These are phyloP conservation scores for Mongoloraphidia duomilia DNA, from an alignment of 2,888 invertebrate species.

Conservation along the genomic window DNA sequence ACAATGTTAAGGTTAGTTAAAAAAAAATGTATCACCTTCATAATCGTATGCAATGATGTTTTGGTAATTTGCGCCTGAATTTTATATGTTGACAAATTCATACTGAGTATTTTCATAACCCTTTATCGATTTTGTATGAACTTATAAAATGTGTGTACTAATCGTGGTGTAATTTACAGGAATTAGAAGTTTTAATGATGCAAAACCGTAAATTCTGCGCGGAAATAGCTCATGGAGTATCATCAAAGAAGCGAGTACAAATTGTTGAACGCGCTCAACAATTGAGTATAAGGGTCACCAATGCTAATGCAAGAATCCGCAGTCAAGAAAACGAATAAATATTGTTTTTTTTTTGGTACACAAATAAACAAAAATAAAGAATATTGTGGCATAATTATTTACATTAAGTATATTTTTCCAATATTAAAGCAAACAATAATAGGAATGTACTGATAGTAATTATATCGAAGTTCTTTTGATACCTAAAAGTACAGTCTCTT, in stretches of 20 bases:
- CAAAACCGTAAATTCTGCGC: constrained; percentile 95
- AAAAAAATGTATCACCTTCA: background rate
- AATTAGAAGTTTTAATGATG: constrained; percentile 97
- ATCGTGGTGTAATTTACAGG: constrained; percentile 36
- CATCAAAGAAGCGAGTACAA: constrained; percentile 90
- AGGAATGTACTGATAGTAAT: too few relatives aligned
- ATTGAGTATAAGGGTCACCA: constrained; percentile 87
- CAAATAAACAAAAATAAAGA: constrained; percentile 15
- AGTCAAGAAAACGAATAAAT: constrained; percentile 97
- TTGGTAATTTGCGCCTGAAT: constrained; percentile 32
- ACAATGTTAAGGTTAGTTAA: constrained; percentile 60
- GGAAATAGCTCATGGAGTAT: constrained; percentile 95
- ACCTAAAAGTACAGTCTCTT: too few relatives aligned
- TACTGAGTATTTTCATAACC: constrained; percentile 14
- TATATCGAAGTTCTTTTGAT: too few relatives aligned
- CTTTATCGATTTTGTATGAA: constrained; percentile 3
- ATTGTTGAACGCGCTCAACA: constrained; percentile 97
- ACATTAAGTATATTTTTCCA: too few relatives aligned
- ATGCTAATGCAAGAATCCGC: constrained; percentile 89
- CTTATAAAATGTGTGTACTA: too few relatives aligned
- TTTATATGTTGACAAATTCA: constrained; percentile 21
- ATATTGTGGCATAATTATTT: background rate
- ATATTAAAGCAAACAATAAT: too few relatives aligned
- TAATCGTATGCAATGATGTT: constrained; percentile 22
- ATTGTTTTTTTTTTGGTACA: constrained; percentile 14